Evolutionary conservation across 2,113 vertebrate genomes (phyloP).

Genomic region (Callaeas wilsoni): DNA sequence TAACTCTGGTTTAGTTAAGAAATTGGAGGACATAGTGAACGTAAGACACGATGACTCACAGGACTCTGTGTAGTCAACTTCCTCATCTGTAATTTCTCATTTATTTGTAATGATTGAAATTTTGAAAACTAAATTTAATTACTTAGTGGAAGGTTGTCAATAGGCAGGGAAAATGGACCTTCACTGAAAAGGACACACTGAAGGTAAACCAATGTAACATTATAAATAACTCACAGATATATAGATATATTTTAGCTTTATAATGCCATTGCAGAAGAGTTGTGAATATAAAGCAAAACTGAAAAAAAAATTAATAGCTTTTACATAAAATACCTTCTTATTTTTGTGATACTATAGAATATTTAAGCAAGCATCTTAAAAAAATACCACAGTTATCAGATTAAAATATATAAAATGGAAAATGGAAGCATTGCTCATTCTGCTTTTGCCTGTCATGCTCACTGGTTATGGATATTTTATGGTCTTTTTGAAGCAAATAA

Average conservation of each 20-base stretch:
- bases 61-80: background rate
- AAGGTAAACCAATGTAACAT: background rate
- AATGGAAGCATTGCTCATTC: background rate
- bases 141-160: background rate
- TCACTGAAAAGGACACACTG: background rate
- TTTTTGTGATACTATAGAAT: background rate
- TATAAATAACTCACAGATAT: background rate
- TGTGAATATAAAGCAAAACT: background rate
- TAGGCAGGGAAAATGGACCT: background rate
- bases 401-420: background rate
- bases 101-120: conserved; percentile 11
- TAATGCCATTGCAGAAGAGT: background rate
- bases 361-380: background rate
- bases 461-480: background rate
- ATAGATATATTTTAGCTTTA: background rate
- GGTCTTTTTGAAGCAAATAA: background rate
- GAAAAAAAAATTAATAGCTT: background rate
- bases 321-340: background rate
- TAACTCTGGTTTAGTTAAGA: background rate
- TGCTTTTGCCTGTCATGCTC: background rate
- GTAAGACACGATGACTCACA: background rate
- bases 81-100: background rate
- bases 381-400: background rate
- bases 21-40: background rate
- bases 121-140: conserved; percentile 7